Conservation (phyloP, 2,113 vertebrate genomes). For the Dipodomys stephensi region DNA sequence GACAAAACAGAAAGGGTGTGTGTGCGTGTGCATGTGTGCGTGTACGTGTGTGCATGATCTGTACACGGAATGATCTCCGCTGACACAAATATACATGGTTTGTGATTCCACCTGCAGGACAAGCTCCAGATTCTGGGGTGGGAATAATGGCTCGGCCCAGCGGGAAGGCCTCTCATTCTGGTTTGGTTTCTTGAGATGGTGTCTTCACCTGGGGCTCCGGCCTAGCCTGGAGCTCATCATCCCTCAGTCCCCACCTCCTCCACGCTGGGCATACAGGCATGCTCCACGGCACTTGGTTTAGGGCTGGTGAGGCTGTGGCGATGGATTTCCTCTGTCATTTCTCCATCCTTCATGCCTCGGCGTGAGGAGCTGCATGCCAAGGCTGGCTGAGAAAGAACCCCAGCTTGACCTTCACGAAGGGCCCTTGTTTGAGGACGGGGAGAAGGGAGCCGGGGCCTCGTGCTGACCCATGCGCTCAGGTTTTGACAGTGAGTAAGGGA, state of each 20-base stretch:
- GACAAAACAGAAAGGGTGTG: not conserved
- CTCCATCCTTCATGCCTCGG: not conserved
- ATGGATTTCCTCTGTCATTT: not conserved
- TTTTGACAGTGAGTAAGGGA: slow-evolving; percentile 32
- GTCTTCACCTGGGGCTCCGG: no score
- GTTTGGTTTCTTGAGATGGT: not conserved
- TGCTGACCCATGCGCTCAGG: not conserved
- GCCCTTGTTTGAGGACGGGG: no score
- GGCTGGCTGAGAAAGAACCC: not conserved
- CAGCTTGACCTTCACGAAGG: not conserved
- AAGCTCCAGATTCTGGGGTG: not conserved
- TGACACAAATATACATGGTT: no score
- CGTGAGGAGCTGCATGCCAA: not conserved
- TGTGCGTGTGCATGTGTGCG: no score
- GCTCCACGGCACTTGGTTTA: no score
- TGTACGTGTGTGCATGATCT: no score
- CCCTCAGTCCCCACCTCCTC: no score
- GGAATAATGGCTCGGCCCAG: not conserved
- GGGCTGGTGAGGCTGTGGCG: not conserved
- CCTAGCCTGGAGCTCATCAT: no score
- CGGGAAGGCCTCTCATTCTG: not conserved
- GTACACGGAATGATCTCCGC: no score
- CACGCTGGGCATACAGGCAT: no score
- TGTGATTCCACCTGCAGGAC: not conserved
- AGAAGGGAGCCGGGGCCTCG: slow-evolving; percentile 48